A percentile compares a stretch with the other conserved stretches of the same genome.
phyloP scores from a whole-genome alignment of 2,888 invertebrate species.

The Thysanoteuthis rhombus region DNA sequence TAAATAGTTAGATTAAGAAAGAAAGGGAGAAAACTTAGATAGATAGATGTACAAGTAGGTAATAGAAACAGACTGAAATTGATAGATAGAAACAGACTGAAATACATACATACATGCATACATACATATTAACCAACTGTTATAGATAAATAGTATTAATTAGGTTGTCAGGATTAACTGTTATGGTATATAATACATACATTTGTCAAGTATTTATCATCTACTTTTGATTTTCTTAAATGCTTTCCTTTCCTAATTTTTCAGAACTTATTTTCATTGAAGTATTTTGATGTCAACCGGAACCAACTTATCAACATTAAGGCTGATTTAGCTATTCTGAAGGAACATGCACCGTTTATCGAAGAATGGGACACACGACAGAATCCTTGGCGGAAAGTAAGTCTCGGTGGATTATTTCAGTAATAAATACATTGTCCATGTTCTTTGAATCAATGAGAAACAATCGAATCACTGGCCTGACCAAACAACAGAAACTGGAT shows the following conservation, averaged over 20 bases:
- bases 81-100: not conserved
- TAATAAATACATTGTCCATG: too few relatives aligned
- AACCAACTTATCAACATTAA: slow-evolving; percentile 62
- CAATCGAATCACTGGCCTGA: too few relatives aligned
- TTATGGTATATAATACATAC: too few relatives aligned
- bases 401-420: not conserved
- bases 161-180: too few relatives aligned
- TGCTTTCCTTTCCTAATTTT: slow-evolving; percentile 1
- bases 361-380: slow-evolving; percentile 59
- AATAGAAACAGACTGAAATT: not conserved
- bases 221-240: not conserved
- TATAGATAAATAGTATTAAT: too few relatives aligned
- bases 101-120: too few relatives aligned
- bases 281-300: slow-evolving; percentile 63
- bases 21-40: too few relatives aligned
- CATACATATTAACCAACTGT: too few relatives aligned
- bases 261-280: slow-evolving; percentile 58
- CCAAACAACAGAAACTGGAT: too few relatives aligned
- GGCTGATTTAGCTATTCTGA: slow-evolving; percentile 63
- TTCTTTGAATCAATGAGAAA: too few relatives aligned
- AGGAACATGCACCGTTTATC: slow-evolving; percentile 60
- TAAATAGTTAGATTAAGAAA: too few relatives aligned
- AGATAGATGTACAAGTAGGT: too few relatives aligned
- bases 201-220: not conserved
- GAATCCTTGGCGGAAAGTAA: slow-evolving; percentile 66